Evolutionary conservation across 2,888 invertebrate genomes (phyloP).

Genomic region (Steinernema hermaphroditum): DNA sequence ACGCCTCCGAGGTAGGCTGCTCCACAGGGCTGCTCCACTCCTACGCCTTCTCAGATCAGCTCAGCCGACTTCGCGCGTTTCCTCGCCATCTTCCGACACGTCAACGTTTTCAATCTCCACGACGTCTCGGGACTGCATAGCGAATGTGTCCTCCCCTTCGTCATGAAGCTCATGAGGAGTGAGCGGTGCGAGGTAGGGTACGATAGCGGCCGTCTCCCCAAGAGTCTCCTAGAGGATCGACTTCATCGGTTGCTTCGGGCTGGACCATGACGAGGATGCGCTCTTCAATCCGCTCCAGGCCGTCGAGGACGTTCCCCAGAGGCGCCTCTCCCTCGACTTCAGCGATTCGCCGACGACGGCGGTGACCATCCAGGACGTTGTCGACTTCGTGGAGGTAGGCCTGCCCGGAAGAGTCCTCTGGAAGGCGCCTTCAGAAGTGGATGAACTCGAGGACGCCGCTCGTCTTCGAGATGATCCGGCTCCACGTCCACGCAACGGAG

Average conservation of each 20-base stretch:
- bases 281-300: neutral
- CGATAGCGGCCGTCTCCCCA: neutral
- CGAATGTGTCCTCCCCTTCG: neutral
- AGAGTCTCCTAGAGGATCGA: constrained; percentile 5
- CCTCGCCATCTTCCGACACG: neutral
- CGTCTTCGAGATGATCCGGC: constrained; percentile 8
- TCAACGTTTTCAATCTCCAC: constrained; percentile 8
- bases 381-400: neutral
- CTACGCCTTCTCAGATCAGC: neutral
- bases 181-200: neutral
- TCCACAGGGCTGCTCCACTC: too few species aligned
- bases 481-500: neutral
- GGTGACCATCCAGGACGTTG: neutral
- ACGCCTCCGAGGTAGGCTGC: neutral
- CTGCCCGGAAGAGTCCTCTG: too few species aligned
- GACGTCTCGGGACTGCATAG: constrained; percentile 1
- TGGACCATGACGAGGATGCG: neutral
- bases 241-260: constrained; percentile 4
- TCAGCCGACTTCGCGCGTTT: neutral
- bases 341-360: neutral
- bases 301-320: neutral
- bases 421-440: constrained; percentile 10
- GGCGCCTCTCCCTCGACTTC: constrained; percentile 16
- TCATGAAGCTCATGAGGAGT: neutral
- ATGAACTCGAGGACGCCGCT: neutral